phyloP scores from a whole-genome alignment of 2,888 invertebrate genomes.

The Lepidocyrtinus sp. region DNA sequence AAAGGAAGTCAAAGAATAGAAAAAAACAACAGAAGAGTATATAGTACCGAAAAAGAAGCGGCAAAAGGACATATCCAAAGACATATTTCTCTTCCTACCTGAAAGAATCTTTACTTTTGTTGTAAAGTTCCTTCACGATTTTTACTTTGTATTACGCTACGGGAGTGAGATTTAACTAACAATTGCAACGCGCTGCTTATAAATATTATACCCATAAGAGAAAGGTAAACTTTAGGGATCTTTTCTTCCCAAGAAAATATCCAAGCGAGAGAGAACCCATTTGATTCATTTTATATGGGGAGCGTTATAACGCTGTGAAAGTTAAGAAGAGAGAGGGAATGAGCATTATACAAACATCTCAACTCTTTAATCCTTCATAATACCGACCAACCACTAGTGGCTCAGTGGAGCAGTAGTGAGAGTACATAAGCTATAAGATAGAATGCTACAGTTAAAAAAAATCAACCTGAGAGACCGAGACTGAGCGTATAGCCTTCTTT shows the following conservation, averaged over 20 bases:
- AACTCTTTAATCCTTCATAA: constrained; percentile 51
- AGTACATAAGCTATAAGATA: neutral
- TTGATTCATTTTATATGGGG: neutral
- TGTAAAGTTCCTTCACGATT: neutral
- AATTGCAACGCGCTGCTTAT: neutral
- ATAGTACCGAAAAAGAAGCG: neutral
- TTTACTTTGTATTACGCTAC: neutral
- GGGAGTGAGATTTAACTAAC: neutral
- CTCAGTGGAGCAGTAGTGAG: constrained; percentile 40
- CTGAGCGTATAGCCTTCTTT: constrained; percentile 4
- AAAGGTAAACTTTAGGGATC: neutral
- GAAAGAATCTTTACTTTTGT: neutral
- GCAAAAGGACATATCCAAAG: neutral
- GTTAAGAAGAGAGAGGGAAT: neutral
- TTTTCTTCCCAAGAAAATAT: neutral
- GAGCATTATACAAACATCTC: constrained; percentile 30
- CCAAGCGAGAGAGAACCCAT: neutral
- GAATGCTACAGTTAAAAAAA: too few relatives aligned
- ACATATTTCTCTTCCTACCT: neutral
- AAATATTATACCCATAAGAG: neutral
- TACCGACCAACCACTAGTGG: constrained; percentile 44
- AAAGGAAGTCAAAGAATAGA: neutral
- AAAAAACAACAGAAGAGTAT: neutral
- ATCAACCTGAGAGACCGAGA: too few relatives aligned
- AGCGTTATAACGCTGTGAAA: neutral